Evolutionary conservation across 53 echinoderm and acorn worm species (phyloP).

Genomic region (Holothuria scabra): DNA sequence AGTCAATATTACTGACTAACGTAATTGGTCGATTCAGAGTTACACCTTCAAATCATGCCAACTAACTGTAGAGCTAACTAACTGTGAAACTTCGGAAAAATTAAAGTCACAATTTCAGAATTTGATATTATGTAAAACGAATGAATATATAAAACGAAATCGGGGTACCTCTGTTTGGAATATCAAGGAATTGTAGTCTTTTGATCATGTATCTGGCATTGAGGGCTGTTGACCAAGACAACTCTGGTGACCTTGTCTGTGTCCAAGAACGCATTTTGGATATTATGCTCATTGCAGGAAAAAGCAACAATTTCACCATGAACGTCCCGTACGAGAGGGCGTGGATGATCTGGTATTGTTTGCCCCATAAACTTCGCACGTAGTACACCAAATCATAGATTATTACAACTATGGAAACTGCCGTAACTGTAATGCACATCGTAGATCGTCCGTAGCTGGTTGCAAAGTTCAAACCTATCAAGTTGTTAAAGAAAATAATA

Average conservation of each 20-base stretch:
- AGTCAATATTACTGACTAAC: no score
- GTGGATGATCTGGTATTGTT: conserved; percentile 58
- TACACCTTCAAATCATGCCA: no score
- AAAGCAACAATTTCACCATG: conserved; percentile 48
- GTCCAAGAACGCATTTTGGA: conserved; percentile 41
- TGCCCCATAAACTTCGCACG: conserved; percentile 67
- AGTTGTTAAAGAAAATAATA: no score
- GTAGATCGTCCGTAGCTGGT: no score
- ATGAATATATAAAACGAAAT: no score
- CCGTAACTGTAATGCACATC: background rate
- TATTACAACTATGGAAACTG: conserved; percentile 48
- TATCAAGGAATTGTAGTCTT: conserved; percentile 68
- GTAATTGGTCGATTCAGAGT: no score
- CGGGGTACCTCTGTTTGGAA: conserved; percentile 23
- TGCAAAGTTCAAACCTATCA: no score
- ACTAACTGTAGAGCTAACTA: no score
- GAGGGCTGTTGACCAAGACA: conserved; percentile 41
- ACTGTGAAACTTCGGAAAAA: no score
- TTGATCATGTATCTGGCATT: conserved; percentile 64
- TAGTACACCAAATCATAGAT: conserved; percentile 65
- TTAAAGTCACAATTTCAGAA: no score
- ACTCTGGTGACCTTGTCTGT: conserved; percentile 2
- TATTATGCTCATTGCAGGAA: conserved; percentile 53
- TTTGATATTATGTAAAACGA: no score
- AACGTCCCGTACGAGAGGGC: conserved; percentile 73